Conservation (phyloP, 2,888 invertebrate species). For the Phortica magna region DNA sequence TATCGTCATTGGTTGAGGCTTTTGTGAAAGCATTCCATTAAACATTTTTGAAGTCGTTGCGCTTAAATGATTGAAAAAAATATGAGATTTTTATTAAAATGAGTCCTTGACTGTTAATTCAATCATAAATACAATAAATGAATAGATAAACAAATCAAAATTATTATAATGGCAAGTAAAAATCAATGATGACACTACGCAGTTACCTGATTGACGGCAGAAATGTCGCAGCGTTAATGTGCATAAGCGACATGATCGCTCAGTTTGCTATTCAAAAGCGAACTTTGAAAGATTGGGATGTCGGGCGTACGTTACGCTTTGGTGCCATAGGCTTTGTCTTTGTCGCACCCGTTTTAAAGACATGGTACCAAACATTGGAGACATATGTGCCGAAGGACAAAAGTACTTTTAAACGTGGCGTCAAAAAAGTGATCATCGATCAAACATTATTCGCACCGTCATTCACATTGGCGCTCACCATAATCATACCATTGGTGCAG, state of each 20-base stretch:
- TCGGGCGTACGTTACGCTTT: conserved; percentile 62
- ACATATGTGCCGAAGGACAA: conserved; percentile 49
- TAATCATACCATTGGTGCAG: conserved; percentile 64
- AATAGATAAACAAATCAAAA: too few species aligned
- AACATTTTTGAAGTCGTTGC: too few species aligned
- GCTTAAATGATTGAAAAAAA: too few species aligned
- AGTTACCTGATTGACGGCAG: conserved; percentile 49
- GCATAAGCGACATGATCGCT: conserved; percentile 68
- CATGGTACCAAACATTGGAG: conserved; percentile 68
- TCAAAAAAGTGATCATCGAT: conserved; percentile 70
- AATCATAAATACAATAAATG: too few species aligned
- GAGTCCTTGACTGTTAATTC: too few species aligned
- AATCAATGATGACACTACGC: conserved; percentile 58
- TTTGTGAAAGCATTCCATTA: too few species aligned
- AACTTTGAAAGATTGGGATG: conserved; percentile 55
- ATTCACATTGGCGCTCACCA: conserved; percentile 59
- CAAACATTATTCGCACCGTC: conserved; percentile 68
- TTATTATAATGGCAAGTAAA: too few species aligned
- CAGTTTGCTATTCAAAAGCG: conserved; percentile 61
- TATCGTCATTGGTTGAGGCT: too few species aligned
- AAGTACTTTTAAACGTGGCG: conserved; percentile 45
- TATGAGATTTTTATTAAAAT: too few species aligned
- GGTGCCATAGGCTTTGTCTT: conserved; percentile 63
- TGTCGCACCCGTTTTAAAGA: conserved; percentile 65
- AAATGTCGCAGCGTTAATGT: conserved; percentile 69